A percentile compares a stretch with the other conserved stretches of the same genome.
Conservation (phyloP, 2,797 vertebrate genomes). For the Echeneis naucrates region DNA sequence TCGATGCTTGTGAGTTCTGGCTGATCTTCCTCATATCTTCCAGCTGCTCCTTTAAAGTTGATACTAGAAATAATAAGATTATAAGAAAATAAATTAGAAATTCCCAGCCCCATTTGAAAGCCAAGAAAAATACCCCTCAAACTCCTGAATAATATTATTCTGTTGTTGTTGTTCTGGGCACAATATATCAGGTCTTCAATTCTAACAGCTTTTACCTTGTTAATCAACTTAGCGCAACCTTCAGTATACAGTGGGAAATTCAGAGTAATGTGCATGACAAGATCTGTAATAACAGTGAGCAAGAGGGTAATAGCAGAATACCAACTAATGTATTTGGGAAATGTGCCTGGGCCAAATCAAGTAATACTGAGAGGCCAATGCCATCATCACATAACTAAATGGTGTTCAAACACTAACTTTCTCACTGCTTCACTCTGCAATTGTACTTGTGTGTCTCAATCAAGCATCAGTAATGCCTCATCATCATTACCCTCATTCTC, state of each 20-base stretch:
- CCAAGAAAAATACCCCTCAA: not conserved
- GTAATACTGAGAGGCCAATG: not conserved
- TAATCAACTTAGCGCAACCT: constrained; percentile 38
- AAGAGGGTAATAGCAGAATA: constrained; percentile 19
- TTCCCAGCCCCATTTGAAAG: not conserved
- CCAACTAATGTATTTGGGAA: constrained; percentile 22
- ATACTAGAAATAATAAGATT: constrained; percentile 84
- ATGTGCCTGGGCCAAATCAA: constrained; percentile 31
- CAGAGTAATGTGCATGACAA: not conserved
- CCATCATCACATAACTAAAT: constrained; percentile 17
- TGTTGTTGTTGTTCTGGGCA: not conserved
- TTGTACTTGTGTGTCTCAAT: constrained; percentile 27
- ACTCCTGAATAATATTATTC: not conserved
- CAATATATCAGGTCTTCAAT: not conserved
- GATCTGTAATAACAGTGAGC: constrained; percentile 6
- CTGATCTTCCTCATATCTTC: constrained; percentile 96
- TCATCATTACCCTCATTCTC: constrained; percentile 94
- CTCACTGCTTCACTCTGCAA: constrained; percentile 8
- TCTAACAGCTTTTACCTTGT: constrained; percentile 12
- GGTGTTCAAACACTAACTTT: constrained; percentile 25
- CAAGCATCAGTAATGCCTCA: constrained; percentile 20
- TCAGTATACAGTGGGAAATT: constrained; percentile 1
- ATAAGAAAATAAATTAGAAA: constrained; percentile 10
- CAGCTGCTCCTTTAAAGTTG: constrained; percentile 96
- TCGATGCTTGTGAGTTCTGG: constrained; percentile 94